Conservation (phyloP, 2,797 vertebrate genomes). For the Labeo calbasu region DNA sequence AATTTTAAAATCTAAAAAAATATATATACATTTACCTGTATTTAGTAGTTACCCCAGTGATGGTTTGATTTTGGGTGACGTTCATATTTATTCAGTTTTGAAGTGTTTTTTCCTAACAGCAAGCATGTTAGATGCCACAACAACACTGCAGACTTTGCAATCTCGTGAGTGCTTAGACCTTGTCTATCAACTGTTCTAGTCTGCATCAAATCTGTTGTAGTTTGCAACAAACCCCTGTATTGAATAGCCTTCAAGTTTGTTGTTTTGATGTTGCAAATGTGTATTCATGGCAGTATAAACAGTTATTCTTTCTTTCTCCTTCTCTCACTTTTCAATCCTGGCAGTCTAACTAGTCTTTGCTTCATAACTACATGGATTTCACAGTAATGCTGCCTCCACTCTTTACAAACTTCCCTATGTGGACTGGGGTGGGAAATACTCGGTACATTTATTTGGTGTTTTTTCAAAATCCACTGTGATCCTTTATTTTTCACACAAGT, state of each 20-base stretch:
- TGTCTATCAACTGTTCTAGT: background rate
- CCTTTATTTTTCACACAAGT: background rate
- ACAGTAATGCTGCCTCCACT: slow-evolving; percentile 6
- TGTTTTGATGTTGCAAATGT: background rate
- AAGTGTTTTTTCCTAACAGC: background rate
- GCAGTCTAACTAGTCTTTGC: slow-evolving; percentile 10
- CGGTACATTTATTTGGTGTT: background rate
- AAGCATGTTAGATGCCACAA: background rate
- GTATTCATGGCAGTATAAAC: background rate
- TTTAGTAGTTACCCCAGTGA: too few relatives aligned
- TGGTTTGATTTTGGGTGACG: background rate
- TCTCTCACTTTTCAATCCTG: background rate
- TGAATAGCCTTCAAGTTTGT: background rate
- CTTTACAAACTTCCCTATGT: slow-evolving; percentile 41
- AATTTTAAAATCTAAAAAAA: background rate
- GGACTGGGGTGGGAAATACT: slow-evolving; percentile 44
- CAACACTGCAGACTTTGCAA: too few relatives aligned
- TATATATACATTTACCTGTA: background rate
- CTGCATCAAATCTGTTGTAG: background rate
- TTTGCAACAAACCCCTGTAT: background rate
- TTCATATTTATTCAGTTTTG: background rate
- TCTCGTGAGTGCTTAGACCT: background rate
- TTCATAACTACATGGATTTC: slow-evolving; percentile 2
- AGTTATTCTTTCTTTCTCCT: background rate
- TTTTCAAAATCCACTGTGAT: slow-evolving; percentile 5